These are phyloP conservation scores for Drosophila lowei DNA, from an alignment of 1,140 invertebrate species.

Conservation along the genomic window DNA sequence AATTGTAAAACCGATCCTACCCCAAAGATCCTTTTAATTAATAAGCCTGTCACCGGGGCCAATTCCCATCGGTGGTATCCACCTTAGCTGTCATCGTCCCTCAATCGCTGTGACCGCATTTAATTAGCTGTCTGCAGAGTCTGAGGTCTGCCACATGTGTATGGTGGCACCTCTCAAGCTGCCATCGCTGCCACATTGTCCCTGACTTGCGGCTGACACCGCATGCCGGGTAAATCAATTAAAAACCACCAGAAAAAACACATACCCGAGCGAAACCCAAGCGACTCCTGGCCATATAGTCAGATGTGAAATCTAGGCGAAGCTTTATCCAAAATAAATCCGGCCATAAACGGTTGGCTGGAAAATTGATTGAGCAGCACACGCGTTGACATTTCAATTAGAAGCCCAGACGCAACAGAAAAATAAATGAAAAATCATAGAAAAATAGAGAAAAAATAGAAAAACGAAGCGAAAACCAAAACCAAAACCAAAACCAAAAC, in stretches of 20 bases:
- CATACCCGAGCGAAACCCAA: not conserved
- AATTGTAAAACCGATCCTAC: no score
- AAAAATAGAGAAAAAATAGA: no score
- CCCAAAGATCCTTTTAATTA: conserved; percentile 9
- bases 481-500: conserved; percentile 4
- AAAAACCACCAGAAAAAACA: conserved; percentile 35
- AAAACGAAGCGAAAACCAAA: not conserved
- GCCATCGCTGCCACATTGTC: conserved; percentile 46
- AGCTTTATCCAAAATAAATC: conserved; percentile 46
- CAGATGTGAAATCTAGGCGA: conserved; percentile 43
- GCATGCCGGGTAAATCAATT: conserved; percentile 50
- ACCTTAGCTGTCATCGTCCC: conserved; percentile 8
- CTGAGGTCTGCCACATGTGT: conserved; percentile 29
- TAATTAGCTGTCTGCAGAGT: conserved; percentile 44
- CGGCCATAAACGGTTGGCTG: conserved; percentile 38
- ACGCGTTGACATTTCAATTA: conserved; percentile 65
- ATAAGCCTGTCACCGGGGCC: not conserved
- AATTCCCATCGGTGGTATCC: conserved; percentile 9
- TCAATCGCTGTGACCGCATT: conserved; percentile 24
- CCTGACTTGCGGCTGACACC: conserved; percentile 44
- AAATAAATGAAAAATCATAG: conserved; percentile 1
- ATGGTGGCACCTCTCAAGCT: conserved; percentile 32
- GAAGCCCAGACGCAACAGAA: conserved; percentile 39
- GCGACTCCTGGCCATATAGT: conserved; percentile 37
- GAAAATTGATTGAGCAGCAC: conserved; percentile 60